Evolutionary conservation across 2,113 vertebrate genomes (phyloP), one percentile per base, ranked within the genome.

Genomic region (Hyla sarda): DNA sequence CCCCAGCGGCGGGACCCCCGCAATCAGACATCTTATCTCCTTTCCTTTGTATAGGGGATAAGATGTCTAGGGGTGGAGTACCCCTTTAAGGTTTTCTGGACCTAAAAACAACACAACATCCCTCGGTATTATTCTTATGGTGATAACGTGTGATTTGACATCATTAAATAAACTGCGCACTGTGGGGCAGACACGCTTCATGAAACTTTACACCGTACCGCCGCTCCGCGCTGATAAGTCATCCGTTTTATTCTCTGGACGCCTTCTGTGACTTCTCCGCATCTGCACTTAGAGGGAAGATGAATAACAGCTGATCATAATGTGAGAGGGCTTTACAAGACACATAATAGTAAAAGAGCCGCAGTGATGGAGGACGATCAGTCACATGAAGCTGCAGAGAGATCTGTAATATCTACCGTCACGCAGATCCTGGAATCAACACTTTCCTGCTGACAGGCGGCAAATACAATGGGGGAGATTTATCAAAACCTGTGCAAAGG

Each of bases 321-420:
- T 71, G 80, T 82, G 30, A 71, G 37, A 71, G 62, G 62, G 69
- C 17, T 69, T 82, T 48, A 82, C 45, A 82, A 52, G 80, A 52
- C 47, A 25, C n/a, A 32, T 23, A 82, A 67, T 28, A 82, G 69
- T 71, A 71, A 71, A 28, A 52, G 58, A 71, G 58, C 23, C 11
- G 8, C 28, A 17, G 4, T 28, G 16, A 17, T 37, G 41, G 23
- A 62, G 37, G 34, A 23, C 28, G 50, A 82, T 82, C 80, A 82
- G 62, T 82, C 25, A 67, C 48, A n/a, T 23, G 16, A 48, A n/a
- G 19, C 17, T 21, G 60, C 25, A 32, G 3, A 1, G 37, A 71
- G 45, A 82, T 82, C 62, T 71, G 21, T 71, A 82, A 71, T 32
- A 52, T 65, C 80, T n/a, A 69, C 58, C 30, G 23, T 82, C 60